Conservation (phyloP, 2,888 invertebrate species). For the Tipula lateralis region DNA sequence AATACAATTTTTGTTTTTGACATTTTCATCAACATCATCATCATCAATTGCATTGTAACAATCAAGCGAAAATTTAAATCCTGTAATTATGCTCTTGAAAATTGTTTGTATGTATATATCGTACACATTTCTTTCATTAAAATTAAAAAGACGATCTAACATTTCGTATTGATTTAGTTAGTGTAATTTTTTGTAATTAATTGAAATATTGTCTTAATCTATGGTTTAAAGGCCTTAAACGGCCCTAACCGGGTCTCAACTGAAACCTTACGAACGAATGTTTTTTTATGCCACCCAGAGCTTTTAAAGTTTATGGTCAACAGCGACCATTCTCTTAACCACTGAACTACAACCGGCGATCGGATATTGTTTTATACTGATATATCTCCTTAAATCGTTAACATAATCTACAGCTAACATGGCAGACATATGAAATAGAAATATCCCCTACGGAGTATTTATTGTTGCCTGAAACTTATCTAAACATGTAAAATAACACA, state of each 20-base stretch:
- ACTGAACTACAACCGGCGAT: no score
- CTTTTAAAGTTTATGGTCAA: no score
- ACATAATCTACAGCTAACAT: background rate
- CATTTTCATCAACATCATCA: background rate
- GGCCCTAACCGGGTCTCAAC: no score
- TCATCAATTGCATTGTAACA: conserved; percentile 20
- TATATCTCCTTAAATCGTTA: background rate
- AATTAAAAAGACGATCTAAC: background rate
- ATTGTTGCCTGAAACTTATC: background rate
- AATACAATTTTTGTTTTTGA: background rate
- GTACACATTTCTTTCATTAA: background rate
- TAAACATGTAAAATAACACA: background rate
- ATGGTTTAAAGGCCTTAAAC: no score
- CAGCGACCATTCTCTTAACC: no score
- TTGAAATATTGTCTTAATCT: background rate
- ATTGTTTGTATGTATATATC: background rate
- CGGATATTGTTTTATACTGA: no score
- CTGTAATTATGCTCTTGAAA: conserved; percentile 27
- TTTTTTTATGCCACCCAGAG: no score
- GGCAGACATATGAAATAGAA: background rate
- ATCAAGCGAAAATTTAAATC: conserved; percentile 20
- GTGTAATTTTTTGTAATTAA: background rate
- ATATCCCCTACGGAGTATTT: background rate
- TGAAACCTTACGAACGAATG: no score
- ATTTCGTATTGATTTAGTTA: background rate